A percentile compares a stretch with the other conserved stretches of the same genome.
phyloP scores from a whole-genome alignment of 2,888 invertebrate species.

The Epiblema foenella region DNA sequence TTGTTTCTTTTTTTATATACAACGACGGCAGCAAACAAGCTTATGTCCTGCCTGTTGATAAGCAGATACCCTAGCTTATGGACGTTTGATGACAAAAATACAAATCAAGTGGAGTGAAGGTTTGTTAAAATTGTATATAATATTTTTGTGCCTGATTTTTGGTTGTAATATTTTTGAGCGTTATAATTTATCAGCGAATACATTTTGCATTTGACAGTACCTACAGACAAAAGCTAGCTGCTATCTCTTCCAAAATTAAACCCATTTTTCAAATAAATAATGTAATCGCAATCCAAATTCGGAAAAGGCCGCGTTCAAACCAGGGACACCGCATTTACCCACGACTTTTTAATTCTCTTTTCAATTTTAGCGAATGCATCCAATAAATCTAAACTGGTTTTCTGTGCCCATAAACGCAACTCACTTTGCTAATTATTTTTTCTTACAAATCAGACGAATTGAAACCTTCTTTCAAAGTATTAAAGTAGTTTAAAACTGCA shows the following conservation, averaged over 20 bases:
- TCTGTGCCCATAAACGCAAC: slow-evolving; percentile 41
- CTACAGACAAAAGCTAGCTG: neutral
- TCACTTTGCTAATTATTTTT: neutral
- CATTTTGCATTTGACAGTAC: no score
- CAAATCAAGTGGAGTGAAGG: no score
- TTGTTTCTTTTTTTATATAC: neutral
- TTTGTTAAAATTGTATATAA: no score
- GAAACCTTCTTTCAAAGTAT: neutral
- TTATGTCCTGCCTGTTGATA: no score
- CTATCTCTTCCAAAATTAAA: neutral
- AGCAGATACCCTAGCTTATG: no score
- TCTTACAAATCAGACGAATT: neutral
- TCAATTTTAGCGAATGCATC: slow-evolving; percentile 43
- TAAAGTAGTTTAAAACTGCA: slow-evolving; percentile 11
- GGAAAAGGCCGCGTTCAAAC: neutral
- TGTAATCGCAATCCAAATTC: slow-evolving; percentile 11
- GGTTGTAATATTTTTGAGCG: no score
- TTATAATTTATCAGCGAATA: no score
- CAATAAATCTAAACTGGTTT: slow-evolving; percentile 44
- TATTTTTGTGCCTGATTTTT: no score
- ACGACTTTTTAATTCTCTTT: slow-evolving; percentile 40
- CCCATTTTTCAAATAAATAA: slow-evolving; percentile 15
- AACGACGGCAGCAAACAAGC: no score
- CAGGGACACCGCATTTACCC: slow-evolving; percentile 34
- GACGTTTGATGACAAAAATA: no score